These are phyloP conservation scores for Leistus spinibarbis DNA, from an alignment of 2,888 invertebrate genomes.

Conservation along the genomic window DNA sequence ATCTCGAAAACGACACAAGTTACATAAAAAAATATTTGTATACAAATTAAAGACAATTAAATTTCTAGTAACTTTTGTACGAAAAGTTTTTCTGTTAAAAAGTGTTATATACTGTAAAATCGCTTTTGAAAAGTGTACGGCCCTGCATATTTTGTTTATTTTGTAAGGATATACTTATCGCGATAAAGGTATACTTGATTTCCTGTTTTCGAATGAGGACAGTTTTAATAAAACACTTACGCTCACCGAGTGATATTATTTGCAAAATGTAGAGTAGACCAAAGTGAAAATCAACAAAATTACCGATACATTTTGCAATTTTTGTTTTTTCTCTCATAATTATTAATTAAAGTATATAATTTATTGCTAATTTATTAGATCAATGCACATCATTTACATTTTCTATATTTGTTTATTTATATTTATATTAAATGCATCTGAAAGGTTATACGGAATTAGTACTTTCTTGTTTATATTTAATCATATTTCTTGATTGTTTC, in stretches of 20 bases:
- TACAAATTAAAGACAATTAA: no score
- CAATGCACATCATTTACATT: background rate
- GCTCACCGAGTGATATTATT: background rate
- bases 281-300: background rate
- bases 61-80: no score
- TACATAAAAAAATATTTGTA: no score
- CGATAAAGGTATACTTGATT: background rate
- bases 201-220: slow-evolving; percentile 1
- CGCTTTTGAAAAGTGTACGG: background rate
- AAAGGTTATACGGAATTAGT: no score
- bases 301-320: background rate
- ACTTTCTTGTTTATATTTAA: no score
- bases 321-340: background rate
- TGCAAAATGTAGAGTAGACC: slow-evolving; percentile 1
- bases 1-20: no score
- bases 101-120: no score
- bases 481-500: no score
- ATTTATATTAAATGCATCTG: no score
- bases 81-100: no score
- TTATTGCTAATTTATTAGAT: background rate
- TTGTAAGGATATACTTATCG: background rate
- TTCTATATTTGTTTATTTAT: no score
- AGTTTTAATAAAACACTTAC: background rate
- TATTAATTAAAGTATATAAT: background rate
- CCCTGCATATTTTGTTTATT: background rate